Base-by-base conservation (phyloP, 2,888 invertebrate genomes). In the Drosophila greeni region DNA sequence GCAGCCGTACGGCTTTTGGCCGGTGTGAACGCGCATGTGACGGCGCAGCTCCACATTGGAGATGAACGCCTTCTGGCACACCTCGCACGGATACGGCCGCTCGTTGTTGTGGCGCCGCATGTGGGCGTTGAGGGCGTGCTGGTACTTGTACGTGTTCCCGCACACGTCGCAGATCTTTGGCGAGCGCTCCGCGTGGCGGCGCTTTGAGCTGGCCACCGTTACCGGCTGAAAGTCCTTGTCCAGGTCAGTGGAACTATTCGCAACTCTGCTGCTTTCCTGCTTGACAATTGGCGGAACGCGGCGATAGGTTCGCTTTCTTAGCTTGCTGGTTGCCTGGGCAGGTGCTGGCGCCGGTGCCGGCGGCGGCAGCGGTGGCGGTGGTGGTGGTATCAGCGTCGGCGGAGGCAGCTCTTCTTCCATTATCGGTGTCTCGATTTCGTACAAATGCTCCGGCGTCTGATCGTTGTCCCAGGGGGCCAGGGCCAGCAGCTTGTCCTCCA, bases 21-120 rank as follows among this genome's bases (percentile, higher is more conserved):
- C 89, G 3, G 88, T 89, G 23, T 89, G 89, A 1, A 88, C 88
- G 3, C 89, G 84, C 87, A 89, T 89, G 45, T 89, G 89, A 0
- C 89, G 86, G 2, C 87, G 84, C 12, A 89, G 60, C 51, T 89
- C 89, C 1, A 89, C 88, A 29, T 87, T 86, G 1, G 88, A 88
- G 8, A 89, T 87, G 70, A 89, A 89, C 0, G 88, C 87, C 59
- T 88, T 88, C 3, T 87, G 86, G 49, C 89, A 89, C 43, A 88
- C 87, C 60, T 89, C 89, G 49, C 85, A 87, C 42, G 75, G 75
- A 64, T 83, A 88, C 3, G 87, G 87, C 1, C 86, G 86, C 20
- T 87, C 87, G 55, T 89, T 88, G 58, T 83, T 81, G 52, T 89
- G 89, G 0, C 89, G 83, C 5, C 89, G 79, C 89, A 89, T 89